Percentiles rank a stretch among this genome's conserved stretches.
Conservation (phyloP, 2,113 vertebrate genomes). For the Mesoclemmys tuberculata region DNA sequence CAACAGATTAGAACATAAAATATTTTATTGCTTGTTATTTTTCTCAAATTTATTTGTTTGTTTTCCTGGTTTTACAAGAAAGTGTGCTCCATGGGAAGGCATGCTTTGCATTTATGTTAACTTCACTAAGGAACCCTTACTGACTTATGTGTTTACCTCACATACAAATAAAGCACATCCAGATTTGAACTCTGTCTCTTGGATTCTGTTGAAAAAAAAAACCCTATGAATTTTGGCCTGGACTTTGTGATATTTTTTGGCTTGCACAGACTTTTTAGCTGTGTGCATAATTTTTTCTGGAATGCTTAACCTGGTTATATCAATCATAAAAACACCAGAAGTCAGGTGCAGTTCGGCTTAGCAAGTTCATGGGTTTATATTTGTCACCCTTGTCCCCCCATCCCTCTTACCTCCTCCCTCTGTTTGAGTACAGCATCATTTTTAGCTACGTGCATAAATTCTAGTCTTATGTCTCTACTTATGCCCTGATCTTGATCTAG, state of each 20-base stretch:
- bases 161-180: conserved; percentile 47
- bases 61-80: conserved; percentile 44
- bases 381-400: fast-evolving
- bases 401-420: background rate
- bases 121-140: conserved; percentile 65
- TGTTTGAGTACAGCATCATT: background rate
- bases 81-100: conserved; percentile 42
- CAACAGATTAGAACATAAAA: conserved; percentile 38
- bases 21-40: conserved; percentile 64
- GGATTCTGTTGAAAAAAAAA: conserved; percentile 17
- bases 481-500: background rate
- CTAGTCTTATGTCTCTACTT: background rate
- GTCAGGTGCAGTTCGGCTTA: background rate
- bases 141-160: conserved; percentile 56
- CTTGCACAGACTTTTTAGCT: background rate
- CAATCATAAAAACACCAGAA: background rate
- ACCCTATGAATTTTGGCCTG: background rate
- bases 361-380: background rate
- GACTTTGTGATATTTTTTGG: conserved; percentile 7
- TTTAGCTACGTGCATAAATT: too few relatives aligned
- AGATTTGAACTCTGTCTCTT: conserved; percentile 69
- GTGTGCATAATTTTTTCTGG: conserved; percentile 4
- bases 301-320: fast-evolving
- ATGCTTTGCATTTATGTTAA: conserved; percentile 62
- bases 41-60: conserved; percentile 56